A percentile compares a stretch with the other conserved stretches of the same genome.
Evolutionary conservation across 2,113 vertebrate species (phyloP).

Genomic region (Antechinus flavipes): DNA sequence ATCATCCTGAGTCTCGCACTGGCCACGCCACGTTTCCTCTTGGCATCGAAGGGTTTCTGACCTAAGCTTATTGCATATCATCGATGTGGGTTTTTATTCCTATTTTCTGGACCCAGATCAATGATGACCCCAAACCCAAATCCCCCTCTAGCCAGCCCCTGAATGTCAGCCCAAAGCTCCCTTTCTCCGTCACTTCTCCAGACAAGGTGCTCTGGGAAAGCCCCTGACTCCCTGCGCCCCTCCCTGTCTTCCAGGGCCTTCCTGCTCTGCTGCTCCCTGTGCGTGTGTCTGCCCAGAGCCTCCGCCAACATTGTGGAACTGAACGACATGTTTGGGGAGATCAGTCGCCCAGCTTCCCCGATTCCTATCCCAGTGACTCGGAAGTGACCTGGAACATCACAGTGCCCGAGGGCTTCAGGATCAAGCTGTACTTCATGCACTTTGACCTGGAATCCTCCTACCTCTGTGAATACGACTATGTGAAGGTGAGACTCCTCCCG

Average conservation of each 20-base stretch:
- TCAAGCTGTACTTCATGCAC: constrained; percentile 96
- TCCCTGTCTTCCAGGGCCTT: constrained; percentile 81
- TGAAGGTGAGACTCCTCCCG: constrained; percentile 89
- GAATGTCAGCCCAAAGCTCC: neutral
- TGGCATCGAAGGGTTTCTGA: neutral
- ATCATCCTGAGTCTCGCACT: neutral
- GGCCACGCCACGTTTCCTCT: neutral
- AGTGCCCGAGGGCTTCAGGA: constrained; percentile 89
- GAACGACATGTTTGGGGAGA: constrained; percentile 90
- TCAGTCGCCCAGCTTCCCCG: constrained; percentile 94
- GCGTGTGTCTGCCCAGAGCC: constrained; percentile 72
- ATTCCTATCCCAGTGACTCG: constrained; percentile 91
- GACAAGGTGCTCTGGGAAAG: neutral
- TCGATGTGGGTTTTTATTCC: neutral
- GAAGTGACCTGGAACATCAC: constrained; percentile 92
- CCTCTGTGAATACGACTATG: constrained; percentile 96
- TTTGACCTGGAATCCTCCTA: constrained; percentile 98
- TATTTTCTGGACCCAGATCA: neutral
- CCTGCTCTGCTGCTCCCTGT: constrained; percentile 79
- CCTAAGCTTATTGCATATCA: neutral
- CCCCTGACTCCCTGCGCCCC: neutral
- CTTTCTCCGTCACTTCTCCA: neutral
- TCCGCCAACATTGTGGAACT: constrained; percentile 78
- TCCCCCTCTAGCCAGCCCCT: neutral
- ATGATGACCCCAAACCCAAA: neutral